These are phyloP conservation scores for Microctenopoma stevenorrisi DNA, from an alignment of 2,797 vertebrate genomes.

Conservation along the genomic window DNA sequence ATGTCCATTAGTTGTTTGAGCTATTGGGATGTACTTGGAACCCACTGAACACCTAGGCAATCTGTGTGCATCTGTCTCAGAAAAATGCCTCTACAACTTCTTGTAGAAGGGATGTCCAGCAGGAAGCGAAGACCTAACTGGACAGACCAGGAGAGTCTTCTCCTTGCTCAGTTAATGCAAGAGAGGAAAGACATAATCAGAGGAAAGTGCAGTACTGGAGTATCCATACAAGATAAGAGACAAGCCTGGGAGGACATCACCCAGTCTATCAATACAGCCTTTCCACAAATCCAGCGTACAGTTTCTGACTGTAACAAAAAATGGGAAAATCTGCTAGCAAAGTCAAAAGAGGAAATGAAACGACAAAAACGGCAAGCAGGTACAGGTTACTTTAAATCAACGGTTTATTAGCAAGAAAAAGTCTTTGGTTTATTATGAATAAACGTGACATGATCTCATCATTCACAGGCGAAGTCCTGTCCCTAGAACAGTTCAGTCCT, in stretches of 20 bases:
- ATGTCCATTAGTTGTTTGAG: background rate
- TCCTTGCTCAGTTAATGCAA: conserved; percentile 66
- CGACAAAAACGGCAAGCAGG: conserved; percentile 52
- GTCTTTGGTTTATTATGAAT: background rate
- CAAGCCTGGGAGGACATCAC: conserved; percentile 69
- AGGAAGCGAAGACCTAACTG: conserved; percentile 71
- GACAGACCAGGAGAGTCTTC: conserved; percentile 71
- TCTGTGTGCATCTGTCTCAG: conserved; percentile 4
- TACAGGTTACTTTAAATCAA: conserved; percentile 36
- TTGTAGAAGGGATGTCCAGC: conserved; percentile 49
- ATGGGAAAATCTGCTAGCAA: conserved; percentile 74
- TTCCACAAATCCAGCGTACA: conserved; percentile 63
- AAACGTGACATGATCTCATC: conserved; percentile 1
- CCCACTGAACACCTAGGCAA: background rate
- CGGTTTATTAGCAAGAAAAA: background rate
- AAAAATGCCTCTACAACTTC: conserved; percentile 46
- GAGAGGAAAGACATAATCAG: conserved; percentile 61
- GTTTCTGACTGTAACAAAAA: conserved; percentile 74
- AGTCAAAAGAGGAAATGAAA: conserved; percentile 70
- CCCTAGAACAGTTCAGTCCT: conserved; percentile 54
- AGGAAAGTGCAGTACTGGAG: conserved; percentile 59
- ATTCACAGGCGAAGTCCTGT: conserved; percentile 53
- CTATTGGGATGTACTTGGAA: background rate
- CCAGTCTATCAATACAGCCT: conserved; percentile 61
- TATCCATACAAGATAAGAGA: conserved; percentile 65